Conservation (phyloP, 2,797 vertebrate genomes). For the Xiphorhynchus erythropygius region DNA sequence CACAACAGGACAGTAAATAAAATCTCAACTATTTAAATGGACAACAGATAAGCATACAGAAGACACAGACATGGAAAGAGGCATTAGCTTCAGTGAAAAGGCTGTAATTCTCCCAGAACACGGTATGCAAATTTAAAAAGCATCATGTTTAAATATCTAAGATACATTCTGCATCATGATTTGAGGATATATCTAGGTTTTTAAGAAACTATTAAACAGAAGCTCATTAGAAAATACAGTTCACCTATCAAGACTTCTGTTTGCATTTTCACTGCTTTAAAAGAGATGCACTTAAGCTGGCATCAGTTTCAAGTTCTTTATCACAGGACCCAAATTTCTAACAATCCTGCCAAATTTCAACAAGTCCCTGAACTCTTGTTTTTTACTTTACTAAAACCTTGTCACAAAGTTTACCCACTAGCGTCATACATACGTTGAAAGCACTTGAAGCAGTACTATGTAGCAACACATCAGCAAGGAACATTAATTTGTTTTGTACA, state of each 20-base stretch:
- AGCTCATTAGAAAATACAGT: neutral
- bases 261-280: neutral
- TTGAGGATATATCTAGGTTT: neutral
- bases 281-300: neutral
- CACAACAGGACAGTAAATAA: neutral
- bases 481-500: neutral
- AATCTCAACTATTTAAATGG: neutral
- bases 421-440: neutral
- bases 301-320: neutral
- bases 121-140: neutral
- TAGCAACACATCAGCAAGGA: neutral
- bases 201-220: neutral
- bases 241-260: neutral
- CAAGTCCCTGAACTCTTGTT: neutral
- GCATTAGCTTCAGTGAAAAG: neutral
- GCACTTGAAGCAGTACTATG: neutral
- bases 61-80: neutral
- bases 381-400: neutral
- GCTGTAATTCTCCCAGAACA: neutral
- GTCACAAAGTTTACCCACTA: neutral
- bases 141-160: neutral
- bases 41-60: neutral
- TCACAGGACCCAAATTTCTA: neutral
- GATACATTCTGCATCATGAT: neutral
- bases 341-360: neutral